These are phyloP conservation scores for Pterocles orientalis DNA, from an alignment of 2,113 vertebrate species.

Conservation along the genomic window DNA sequence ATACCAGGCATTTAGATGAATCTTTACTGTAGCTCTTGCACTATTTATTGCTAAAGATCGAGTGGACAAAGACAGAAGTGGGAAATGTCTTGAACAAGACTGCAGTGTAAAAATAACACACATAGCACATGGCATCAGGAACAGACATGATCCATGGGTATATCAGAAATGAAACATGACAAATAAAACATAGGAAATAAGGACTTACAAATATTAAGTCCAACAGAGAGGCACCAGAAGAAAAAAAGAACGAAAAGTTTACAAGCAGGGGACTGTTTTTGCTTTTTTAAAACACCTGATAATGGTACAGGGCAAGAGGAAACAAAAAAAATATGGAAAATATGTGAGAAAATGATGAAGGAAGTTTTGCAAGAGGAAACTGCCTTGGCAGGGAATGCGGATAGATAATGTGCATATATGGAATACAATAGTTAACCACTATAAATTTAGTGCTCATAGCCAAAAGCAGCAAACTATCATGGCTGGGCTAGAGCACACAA, in stretches of 20 bases:
- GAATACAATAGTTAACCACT: background rate
- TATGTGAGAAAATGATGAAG: background rate
- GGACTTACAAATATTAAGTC: background rate
- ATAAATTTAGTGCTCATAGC: background rate
- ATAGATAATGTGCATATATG: background rate
- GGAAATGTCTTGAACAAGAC: background rate
- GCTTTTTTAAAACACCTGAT: background rate
- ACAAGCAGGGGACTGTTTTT: background rate
- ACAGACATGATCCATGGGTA: background rate
- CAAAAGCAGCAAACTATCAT: constrained; percentile 6
- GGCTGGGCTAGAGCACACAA: background rate
- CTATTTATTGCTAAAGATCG: background rate
- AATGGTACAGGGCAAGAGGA: background rate
- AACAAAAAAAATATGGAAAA: background rate
- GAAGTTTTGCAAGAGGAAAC: constrained; percentile 27
- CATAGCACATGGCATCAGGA: background rate
- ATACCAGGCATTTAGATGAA: background rate
- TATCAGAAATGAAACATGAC: background rate
- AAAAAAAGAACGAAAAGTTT: background rate
- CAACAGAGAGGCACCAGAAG: background rate
- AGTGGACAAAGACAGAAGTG: background rate
- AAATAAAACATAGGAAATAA: background rate
- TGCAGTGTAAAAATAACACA: background rate
- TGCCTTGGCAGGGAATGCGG: background rate
- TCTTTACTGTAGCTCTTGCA: background rate